Base-by-base conservation (phyloP, 2,888 invertebrate species). In the Idaea aversata region DNA sequence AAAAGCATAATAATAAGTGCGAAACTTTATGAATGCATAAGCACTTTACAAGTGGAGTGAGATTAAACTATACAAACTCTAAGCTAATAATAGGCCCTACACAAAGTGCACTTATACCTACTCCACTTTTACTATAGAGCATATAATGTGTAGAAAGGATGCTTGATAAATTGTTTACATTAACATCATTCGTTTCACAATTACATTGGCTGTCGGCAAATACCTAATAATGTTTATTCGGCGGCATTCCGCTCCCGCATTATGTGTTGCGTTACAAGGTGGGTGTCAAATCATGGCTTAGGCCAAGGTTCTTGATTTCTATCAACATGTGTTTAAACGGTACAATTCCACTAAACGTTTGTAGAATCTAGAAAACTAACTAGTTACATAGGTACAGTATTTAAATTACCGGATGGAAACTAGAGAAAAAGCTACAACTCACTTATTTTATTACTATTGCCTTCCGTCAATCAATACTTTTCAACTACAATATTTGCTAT, bases 261-360 rank as follows among this genome's bases (percentile, higher is more conserved):
- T 70, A 71, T 72, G 78, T 74, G 73, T 78, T 79, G 78, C 79
- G 76, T 80, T 77, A 75, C 77, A 80, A 78, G 84, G 84, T 83
- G 82, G 84, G 84, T 82, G 84, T 81, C 79, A 72, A 72, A 73
- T 71, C 76, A 70, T 69, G 72, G 76, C 76, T 78, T 82, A 74
- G 80, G 79, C 81, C 83, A 84, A 84, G 84, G 84, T 73, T 74
- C 70, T 67, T 65, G 59, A 67, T 67, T 72, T 66, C 59, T 71
- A 67, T 72, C 66, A 66, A 62, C 61, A 67, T 69, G 62, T 64
- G 61, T 71, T 71, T 69, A 72, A 67, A 63, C 65, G 68, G 68
- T 25, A 25, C 72, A 72, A 70, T 66, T 65, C 61, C 61, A 15
- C 60, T 63, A 63, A 67, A 64, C 67, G 61, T 57, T 62, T 58